Conservation (phyloP, 2,888 invertebrate genomes). For the Alloplasta piceator region DNA sequence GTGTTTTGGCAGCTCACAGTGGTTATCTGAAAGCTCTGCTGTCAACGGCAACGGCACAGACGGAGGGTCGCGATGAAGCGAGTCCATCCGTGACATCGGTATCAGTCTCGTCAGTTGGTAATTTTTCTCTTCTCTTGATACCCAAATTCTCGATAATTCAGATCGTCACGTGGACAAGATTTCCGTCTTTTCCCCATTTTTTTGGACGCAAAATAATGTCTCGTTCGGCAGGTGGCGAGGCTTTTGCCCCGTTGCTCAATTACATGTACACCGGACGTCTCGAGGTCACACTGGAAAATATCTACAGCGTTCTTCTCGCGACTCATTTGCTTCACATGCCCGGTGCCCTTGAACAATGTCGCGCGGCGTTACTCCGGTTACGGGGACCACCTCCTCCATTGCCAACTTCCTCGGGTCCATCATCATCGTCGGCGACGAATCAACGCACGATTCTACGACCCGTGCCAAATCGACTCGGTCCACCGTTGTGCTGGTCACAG, state of each 20-base stretch:
- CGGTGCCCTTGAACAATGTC: conserved; percentile 88
- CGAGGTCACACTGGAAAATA: conserved; percentile 88
- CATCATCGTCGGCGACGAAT: conserved; percentile 31
- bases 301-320: conserved; percentile 89
- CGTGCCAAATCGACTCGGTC: conserved; percentile 80
- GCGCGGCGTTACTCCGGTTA: conserved; percentile 86
- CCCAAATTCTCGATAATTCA: not conserved
- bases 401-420: conserved; percentile 75
- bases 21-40: conserved; percentile 89
- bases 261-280: conserved; percentile 91
- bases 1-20: conserved; percentile 88
- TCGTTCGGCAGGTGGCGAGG: conserved; percentile 78
- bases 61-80: conserved; percentile 45
- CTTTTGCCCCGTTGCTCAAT: conserved; percentile 88
- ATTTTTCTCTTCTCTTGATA: conserved; percentile 56
- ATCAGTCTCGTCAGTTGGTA: conserved; percentile 81
- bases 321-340: conserved; percentile 91
- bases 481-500: conserved; percentile 77
- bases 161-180: no score
- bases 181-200: no score
- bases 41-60: conserved; percentile 70
- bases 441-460: conserved; percentile 75
- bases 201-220: not conserved
- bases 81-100: conserved; percentile 75
- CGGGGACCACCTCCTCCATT: conserved; percentile 77